Conservation (phyloP, 2,888 invertebrate genomes). For the Leptinotarsa juncta region DNA sequence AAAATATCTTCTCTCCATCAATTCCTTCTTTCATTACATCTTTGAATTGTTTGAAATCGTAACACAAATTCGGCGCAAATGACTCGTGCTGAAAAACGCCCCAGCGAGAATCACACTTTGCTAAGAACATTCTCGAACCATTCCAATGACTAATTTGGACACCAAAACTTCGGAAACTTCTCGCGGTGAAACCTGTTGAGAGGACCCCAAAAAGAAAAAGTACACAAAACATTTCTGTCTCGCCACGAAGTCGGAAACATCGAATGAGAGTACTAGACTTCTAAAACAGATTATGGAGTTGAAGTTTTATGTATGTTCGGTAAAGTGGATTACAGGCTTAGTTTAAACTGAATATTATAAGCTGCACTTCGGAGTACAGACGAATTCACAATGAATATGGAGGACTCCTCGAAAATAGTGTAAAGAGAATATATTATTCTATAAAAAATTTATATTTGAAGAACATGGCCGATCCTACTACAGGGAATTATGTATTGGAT, state of each 20-base stretch:
- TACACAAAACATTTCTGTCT: conserved; percentile 10
- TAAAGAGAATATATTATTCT: not conserved
- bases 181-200: conserved; percentile 12
- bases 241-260: conserved; percentile 1
- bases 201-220: not conserved
- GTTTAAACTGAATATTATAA: conserved; percentile 11
- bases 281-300: conserved; percentile 17
- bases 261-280: conserved; percentile 17
- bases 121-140: conserved; percentile 1
- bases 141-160: conserved; percentile 1
- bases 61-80: not conserved
- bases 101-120: not conserved
- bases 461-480: too few species aligned
- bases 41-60: too few species aligned
- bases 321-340: conserved; percentile 9
- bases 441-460: too few species aligned
- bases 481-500: too few species aligned
- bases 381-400: conserved; percentile 5
- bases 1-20: too few species aligned
- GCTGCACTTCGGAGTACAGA: conserved; percentile 10
- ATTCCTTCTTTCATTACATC: too few species aligned
- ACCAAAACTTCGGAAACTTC: conserved; percentile 9
- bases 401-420: not conserved
- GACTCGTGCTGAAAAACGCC: not conserved
- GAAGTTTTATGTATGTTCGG: conserved; percentile 25